These are phyloP conservation scores for Rhombomys opimus DNA, from an alignment of 2,113 vertebrate genomes.

Conservation along the genomic window DNA sequence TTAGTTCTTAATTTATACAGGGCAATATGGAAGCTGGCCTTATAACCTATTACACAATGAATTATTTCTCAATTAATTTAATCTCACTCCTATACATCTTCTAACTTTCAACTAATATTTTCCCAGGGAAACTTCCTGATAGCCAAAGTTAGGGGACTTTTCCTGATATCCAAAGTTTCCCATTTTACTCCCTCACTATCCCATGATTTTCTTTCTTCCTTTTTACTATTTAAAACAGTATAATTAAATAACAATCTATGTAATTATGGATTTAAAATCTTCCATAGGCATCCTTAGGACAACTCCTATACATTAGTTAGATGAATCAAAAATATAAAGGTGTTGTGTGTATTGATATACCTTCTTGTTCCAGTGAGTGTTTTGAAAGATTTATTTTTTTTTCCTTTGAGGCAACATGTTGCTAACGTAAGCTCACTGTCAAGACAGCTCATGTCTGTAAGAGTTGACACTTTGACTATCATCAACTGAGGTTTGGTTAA, in stretches of 20 bases:
- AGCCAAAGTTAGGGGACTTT: background rate
- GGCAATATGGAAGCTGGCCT: background rate
- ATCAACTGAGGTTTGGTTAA: background rate
- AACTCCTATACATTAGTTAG: background rate
- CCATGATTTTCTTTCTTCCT: background rate
- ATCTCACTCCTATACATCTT: background rate
- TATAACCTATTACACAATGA: background rate
- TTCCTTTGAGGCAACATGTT: background rate
- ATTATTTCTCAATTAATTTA: background rate
- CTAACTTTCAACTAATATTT: background rate
- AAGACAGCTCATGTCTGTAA: background rate
- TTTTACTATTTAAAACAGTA: background rate
- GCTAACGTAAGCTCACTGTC: background rate
- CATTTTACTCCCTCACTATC: background rate
- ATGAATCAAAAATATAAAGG: background rate
- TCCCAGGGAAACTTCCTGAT: background rate
- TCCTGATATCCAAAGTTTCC: background rate
- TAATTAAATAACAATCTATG: constrained; percentile 6
- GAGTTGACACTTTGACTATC: background rate
- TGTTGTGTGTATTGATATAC: background rate
- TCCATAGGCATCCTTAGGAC: background rate
- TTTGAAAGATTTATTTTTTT: background rate
- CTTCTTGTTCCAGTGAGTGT: background rate
- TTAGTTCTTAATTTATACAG: background rate
- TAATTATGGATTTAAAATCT: constrained; percentile 14